Conservation (phyloP, 2,113 vertebrate genomes). For the Cyanoramphus novaezelandiae region DNA sequence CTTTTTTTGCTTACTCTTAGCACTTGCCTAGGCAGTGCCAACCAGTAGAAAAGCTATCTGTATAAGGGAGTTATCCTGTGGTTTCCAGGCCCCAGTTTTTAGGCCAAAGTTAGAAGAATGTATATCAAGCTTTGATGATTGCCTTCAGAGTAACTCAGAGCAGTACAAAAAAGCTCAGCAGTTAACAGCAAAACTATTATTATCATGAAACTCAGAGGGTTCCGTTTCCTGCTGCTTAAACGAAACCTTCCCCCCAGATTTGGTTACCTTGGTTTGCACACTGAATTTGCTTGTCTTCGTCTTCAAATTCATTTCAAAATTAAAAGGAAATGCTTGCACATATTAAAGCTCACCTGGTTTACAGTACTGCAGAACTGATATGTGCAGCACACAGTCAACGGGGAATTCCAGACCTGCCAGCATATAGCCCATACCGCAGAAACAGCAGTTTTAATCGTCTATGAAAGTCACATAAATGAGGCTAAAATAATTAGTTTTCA, state of each 20-base stretch:
- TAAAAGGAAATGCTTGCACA: neutral
- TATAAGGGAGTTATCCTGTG: neutral
- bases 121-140: neutral
- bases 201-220: neutral
- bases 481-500: neutral
- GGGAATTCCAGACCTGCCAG: neutral
- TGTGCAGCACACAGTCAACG: rapidly evolving
- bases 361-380: neutral
- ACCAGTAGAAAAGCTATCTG: neutral
- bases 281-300: neutral
- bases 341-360: constrained; percentile 1
- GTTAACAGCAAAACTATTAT: neutral
- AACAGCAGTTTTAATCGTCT: neutral
- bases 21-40: neutral
- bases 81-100: neutral
- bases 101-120: neutral
- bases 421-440: neutral
- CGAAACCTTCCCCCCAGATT: neutral
- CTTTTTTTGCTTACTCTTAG: neutral
- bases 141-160: neutral
- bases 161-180: neutral
- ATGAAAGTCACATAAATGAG: neutral
- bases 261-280: neutral
- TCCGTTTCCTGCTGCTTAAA: neutral
- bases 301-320: neutral